Base-by-base conservation (phyloP, 2,113 vertebrate genomes). In the Gavia stellata region DNA sequence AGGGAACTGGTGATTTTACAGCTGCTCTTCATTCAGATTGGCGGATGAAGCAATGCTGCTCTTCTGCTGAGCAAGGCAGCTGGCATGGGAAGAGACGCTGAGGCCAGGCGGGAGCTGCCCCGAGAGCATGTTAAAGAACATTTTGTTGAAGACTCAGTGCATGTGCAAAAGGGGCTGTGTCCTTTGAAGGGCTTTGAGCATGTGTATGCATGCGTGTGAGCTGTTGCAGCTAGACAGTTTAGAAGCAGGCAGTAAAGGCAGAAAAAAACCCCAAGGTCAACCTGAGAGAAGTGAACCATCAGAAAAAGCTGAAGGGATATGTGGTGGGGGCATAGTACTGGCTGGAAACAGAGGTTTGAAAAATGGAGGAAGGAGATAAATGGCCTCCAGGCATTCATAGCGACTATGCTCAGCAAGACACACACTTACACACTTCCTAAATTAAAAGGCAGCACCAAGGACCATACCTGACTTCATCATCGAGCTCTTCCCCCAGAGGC, bases 41-140 rank as follows among this genome's bases (percentile, higher is more conserved):
- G 28, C 2, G 2, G 14, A 75, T 66, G 20, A 82, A 82, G 31
- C 7, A 53, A 26, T 40, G 66, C 52, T 65, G 12, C n/a, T 88
- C 47, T 62, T 45, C 47, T 90, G 34, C 52, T 82, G 56, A 86
- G 59, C 40, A 68, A 63, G n/a, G 18, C 23, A 77, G 9, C 20
- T 86, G 36, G 36, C 3, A 1, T 9, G 12, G 33, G 29, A 52
- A 67, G 26, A 66, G 7, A 12, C 29, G 6, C 26, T 13, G 42
- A 25, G 29, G 36, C 33, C n/a, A 65, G 33, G 55, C 0, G 9
- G 31, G 14, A 65, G 7, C 16, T 74, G n/a, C 26, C 63, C 36
- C 5, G 1, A 28, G 18, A 71, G 6, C n/a, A 42, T 0, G 0
- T 38, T 50, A 42, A 6, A 65, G 63, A 91, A 78, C 10, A 19